A percentile compares a stretch with the other conserved stretches of the same genome.
These are phyloP conservation scores for Rhinichthys klamathensis DNA, from an alignment of 2,113 vertebrate genomes.

Conservation along the genomic window DNA sequence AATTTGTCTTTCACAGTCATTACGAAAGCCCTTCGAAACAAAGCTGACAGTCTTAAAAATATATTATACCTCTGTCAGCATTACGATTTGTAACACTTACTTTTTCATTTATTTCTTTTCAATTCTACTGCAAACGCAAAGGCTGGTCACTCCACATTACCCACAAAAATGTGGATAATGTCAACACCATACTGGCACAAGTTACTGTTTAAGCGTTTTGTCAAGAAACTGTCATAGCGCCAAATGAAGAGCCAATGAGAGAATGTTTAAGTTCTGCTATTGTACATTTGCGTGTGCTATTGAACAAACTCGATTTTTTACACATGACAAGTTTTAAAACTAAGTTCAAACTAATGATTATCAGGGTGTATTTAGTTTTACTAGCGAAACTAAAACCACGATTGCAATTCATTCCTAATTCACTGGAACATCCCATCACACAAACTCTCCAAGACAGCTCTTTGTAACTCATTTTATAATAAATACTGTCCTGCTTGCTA, in stretches of 20 bases:
- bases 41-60: slow-evolving; percentile 49
- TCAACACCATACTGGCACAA: slow-evolving; percentile 43
- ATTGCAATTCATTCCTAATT: too few relatives aligned
- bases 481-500: not conserved
- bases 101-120: slow-evolving; percentile 44
- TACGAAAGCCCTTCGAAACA: slow-evolving; percentile 46
- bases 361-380: not conserved
- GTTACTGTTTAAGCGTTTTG: not conserved
- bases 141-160: slow-evolving; percentile 37
- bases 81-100: slow-evolving; percentile 36
- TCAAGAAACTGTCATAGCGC: slow-evolving; percentile 28
- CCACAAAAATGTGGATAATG: slow-evolving; percentile 51
- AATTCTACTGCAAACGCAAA: slow-evolving; percentile 43
- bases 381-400: not conserved
- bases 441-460: not conserved
- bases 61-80: slow-evolving; percentile 49
- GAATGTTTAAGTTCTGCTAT: slow-evolving; percentile 6
- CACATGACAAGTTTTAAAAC: not conserved
- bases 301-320: not conserved
- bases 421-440: not conserved
- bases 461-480: not conserved
- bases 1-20: slow-evolving; percentile 17
- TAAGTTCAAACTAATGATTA: not conserved
- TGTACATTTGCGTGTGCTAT: not conserved
- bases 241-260: slow-evolving; percentile 9